Base-by-base conservation (phyloP, 1,140 invertebrate genomes). In the Cyrtorhinus lividipennis region DNA sequence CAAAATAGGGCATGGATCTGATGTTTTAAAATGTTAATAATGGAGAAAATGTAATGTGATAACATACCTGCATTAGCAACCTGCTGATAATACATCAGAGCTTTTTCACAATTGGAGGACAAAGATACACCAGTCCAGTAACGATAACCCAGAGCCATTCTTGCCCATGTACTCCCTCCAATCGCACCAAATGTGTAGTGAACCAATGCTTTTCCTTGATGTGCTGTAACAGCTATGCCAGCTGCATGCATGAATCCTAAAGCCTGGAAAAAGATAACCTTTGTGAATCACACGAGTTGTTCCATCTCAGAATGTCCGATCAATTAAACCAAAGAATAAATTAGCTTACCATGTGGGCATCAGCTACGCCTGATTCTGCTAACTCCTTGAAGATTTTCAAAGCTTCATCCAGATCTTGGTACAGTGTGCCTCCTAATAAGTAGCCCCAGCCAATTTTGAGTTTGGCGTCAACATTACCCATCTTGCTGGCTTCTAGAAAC, bases 121-220 rank as follows among this genome's bases (percentile, higher is more conserved):
- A 96, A 86, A 57, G 90, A 88, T 56, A 94, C 83, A 0, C 93
- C 94, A n/a, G 86, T 83, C 83, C 88, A 93, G 74, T 95, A 84
- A 12, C 89, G 78, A 74, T 91, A 91, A 0, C 86, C 95, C 46
- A 98, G 73, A 22, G 91, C 88, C 94, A 98, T 98, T 76, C 95
- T 92, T 10, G 93, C 93, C 73, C 87, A 85, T 12, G 86, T 83
- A 73, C 92, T 91, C 61, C 90, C 92, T 1, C 89, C 92, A 1
- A 96, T 72, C 18, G 95, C 89, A 26, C 85, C 88, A 71, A 95
- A 82, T 5, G 90, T 93, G 71, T 95, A 94, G 76, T 98, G 91
- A 0, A 98, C 79, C 13, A 98, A 72, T 2, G 95, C 91, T 73
- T 86, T 83, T 0, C 88, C 83, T 74, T 95, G 91, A 66, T 88